phyloP scores from a whole-genome alignment of 2,113 vertebrate species.

The Casuarius casuarius region DNA sequence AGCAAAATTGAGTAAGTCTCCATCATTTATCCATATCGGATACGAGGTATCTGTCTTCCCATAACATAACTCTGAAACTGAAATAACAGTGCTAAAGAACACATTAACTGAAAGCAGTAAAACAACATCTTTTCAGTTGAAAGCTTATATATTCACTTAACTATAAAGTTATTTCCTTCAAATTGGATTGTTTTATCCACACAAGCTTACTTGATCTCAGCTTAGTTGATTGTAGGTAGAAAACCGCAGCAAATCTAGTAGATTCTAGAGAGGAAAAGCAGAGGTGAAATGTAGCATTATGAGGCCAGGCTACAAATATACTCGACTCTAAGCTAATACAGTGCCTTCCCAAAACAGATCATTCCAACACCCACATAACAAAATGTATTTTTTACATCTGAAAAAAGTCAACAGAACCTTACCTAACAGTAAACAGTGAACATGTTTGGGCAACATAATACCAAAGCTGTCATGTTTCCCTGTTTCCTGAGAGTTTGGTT shows the following conservation, averaged over 20 bases:
- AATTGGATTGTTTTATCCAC: neutral
- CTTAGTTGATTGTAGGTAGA: neutral
- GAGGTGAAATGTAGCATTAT: neutral
- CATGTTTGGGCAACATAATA: slow-evolving; percentile 62
- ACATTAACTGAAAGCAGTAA: neutral
- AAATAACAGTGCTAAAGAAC: neutral
- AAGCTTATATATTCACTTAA: neutral
- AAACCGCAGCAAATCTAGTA: neutral
- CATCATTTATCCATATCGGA: neutral
- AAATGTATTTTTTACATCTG: neutral
- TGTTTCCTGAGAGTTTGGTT: slow-evolving; percentile 57
- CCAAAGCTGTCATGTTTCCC: slow-evolving; percentile 56
- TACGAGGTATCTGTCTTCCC: neutral
- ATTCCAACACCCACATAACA: neutral
- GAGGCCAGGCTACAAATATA: neutral
- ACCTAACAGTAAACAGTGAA: slow-evolving; percentile 32
- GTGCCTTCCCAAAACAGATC: slow-evolving; percentile 13
- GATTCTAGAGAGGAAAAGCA: neutral
- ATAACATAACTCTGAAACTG: neutral
- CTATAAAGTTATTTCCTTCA: neutral
- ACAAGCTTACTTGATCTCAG: slow-evolving; percentile 68
- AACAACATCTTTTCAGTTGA: neutral
- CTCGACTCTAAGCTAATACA: slow-evolving; percentile 2
- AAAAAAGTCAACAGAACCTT: slow-evolving; percentile 40
- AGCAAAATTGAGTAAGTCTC: neutral